Conservation (phyloP, 2,888 invertebrate species). For the Acronicta aceris region DNA sequence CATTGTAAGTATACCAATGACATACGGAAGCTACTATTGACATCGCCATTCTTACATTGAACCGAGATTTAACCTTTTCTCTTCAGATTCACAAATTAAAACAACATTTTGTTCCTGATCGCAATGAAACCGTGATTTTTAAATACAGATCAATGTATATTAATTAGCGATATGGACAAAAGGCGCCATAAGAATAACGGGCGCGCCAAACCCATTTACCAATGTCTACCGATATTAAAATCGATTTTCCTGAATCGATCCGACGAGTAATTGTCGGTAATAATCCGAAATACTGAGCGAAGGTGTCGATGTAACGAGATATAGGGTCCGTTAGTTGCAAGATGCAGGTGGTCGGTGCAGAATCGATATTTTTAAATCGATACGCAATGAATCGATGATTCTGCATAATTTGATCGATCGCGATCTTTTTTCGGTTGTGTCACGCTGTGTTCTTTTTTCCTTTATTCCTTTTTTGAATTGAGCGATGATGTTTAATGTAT, state of each 20-base stretch:
- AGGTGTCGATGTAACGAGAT: conserved; percentile 84
- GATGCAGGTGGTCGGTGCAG: conserved; percentile 77
- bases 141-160: conserved; percentile 52
- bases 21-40: conserved; percentile 43
- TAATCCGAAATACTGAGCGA: conserved; percentile 65
- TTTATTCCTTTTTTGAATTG: conserved; percentile 28
- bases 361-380: conserved; percentile 64
- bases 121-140: conserved; percentile 44
- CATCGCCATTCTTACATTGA: conserved; percentile 34
- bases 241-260: conserved; percentile 72
- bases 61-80: conserved; percentile 42
- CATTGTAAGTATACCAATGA: conserved; percentile 13
- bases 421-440: conserved; percentile 53
- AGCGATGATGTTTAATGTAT: conserved; percentile 37
- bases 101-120: conserved; percentile 42
- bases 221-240: conserved; percentile 59
- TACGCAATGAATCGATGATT: conserved; percentile 70
- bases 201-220: conserved; percentile 57
- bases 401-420: conserved; percentile 59
- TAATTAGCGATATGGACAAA: conserved; percentile 59
- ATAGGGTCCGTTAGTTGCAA: conserved; percentile 77
- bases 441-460: conserved; percentile 45
- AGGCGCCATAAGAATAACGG: conserved; percentile 56
- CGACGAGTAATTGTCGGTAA: conserved; percentile 80
- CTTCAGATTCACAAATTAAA: conserved; percentile 27